Base-by-base conservation (phyloP, 2,888 invertebrate species). In the Nymphalis urticae region DNA sequence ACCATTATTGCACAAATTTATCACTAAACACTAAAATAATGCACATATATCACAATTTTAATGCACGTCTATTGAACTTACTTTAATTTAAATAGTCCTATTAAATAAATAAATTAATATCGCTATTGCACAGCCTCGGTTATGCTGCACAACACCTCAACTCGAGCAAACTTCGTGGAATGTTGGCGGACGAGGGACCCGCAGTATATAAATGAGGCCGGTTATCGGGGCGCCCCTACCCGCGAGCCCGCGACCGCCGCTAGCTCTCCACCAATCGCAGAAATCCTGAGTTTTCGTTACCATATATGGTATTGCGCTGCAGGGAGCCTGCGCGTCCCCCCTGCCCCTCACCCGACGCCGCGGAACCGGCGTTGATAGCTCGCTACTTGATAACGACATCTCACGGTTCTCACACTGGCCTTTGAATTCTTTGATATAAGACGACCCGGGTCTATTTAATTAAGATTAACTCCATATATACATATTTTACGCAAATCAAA, bases 251-350 rank as follows among this genome's bases (percentile, higher is more conserved):
- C 84, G 81, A 80, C 82, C 82, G 82, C 85, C 83, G 89, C 93
- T 86, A 86, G 95, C 95, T 89, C 86, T 88, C 87, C 84, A 82
- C 90, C 90, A 89, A 90, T 90, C 88, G 85, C 86, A 89, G 86
- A 85, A 86, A 85, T 88, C 81, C 77, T 77, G 79, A 77, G 77
- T 79, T 82, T 83, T 82, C 94, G 94, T 95, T 93, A 94, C 95
- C 95, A 94, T 95, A 95, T 95, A 95, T 94, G 95, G 95, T 91
- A 94, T 93, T 94, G 90, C 88, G 94, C 93, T 94, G 94, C 93
- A 91, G 92, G 94, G 79, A 79, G 78, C 77, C 77, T 79, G 90
- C 93, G 89, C 85, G 78, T 80, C 80, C 85, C 84, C 84, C 80
- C 73, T 77, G 74, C 80, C 81, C 75, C 82, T 74, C 82, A 68